Evolutionary conservation across 2,797 vertebrate species (phyloP).

Genomic region (Sylvia borin): DNA sequence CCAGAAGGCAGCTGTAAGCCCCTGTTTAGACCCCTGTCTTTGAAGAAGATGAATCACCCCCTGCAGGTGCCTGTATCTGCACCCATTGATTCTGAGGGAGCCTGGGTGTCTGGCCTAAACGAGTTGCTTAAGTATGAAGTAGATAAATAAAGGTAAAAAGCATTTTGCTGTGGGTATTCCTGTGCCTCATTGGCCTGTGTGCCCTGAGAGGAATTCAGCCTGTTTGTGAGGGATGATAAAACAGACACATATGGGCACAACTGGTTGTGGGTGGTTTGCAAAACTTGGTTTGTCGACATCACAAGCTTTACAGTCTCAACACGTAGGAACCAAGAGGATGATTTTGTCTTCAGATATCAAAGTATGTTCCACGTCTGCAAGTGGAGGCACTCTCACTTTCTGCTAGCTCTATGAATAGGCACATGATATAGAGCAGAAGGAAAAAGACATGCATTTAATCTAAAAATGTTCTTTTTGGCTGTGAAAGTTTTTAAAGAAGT

Average conservation of each 20-base stretch:
- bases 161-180: background rate
- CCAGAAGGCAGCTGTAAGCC: conserved; percentile 22
- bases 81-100: conserved; percentile 29
- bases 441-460: background rate
- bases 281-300: background rate
- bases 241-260: background rate
- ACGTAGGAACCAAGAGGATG: background rate
- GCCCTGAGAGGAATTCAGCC: background rate
- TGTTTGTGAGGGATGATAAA: background rate
- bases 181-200: background rate
- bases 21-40: conserved; percentile 18
- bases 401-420: background rate
- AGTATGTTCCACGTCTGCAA: background rate
- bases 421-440: background rate
- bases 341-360: background rate
- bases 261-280: background rate
- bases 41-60: conserved; percentile 67
- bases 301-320: background rate
- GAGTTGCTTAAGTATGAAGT: background rate
- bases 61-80: conserved; percentile 37
- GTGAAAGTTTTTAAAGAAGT: background rate
- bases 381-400: background rate
- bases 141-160: conserved; percentile 7
- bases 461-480: background rate
- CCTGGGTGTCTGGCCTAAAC: conserved; percentile 41